These are phyloP conservation scores for Discoglossus pictus DNA, from an alignment of 2,797 vertebrate species.

Conservation along the genomic window DNA sequence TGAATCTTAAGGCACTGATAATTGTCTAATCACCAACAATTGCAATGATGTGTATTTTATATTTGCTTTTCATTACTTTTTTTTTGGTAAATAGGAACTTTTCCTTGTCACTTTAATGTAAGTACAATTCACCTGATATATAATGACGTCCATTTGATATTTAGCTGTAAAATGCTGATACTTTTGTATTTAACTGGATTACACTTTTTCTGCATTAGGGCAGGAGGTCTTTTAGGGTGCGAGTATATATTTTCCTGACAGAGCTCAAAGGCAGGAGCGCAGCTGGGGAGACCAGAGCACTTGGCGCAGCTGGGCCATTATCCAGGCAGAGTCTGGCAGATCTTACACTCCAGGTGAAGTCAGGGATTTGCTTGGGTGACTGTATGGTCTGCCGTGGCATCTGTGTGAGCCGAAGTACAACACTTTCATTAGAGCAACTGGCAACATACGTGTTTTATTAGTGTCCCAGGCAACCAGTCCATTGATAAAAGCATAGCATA, in stretches of 20 bases:
- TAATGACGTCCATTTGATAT: slow-evolving; percentile 6
- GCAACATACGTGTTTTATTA: slow-evolving; percentile 49
- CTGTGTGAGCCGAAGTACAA: slow-evolving; percentile 37
- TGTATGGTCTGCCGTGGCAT: slow-evolving; percentile 43
- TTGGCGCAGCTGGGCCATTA: slow-evolving; percentile 44
- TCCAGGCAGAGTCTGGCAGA: slow-evolving; percentile 38
- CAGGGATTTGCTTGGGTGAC: slow-evolving; percentile 47
- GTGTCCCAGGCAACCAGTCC: slow-evolving; percentile 25
- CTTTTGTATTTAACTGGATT: slow-evolving; percentile 30
- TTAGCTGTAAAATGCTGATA: slow-evolving; percentile 16
- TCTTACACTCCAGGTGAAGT: slow-evolving; percentile 48
- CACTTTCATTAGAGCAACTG: slow-evolving; percentile 44
- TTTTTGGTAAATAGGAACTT: no score
- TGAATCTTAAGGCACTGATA: no score
- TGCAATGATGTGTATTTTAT: no score
- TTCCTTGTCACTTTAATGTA: no score
- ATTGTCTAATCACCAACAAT: no score
- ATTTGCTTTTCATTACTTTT: no score
- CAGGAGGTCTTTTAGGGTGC: slow-evolving; percentile 17
- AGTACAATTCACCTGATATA: background rate
- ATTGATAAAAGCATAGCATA: slow-evolving; percentile 37
- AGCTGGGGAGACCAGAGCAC: slow-evolving; percentile 26
- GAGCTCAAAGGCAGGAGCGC: slow-evolving; percentile 32
- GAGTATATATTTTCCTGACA: slow-evolving; percentile 41
- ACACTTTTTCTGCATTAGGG: slow-evolving; percentile 28